phyloP scores from a whole-genome alignment of 2,888 invertebrate genomes.

The Polia nebulosa region DNA sequence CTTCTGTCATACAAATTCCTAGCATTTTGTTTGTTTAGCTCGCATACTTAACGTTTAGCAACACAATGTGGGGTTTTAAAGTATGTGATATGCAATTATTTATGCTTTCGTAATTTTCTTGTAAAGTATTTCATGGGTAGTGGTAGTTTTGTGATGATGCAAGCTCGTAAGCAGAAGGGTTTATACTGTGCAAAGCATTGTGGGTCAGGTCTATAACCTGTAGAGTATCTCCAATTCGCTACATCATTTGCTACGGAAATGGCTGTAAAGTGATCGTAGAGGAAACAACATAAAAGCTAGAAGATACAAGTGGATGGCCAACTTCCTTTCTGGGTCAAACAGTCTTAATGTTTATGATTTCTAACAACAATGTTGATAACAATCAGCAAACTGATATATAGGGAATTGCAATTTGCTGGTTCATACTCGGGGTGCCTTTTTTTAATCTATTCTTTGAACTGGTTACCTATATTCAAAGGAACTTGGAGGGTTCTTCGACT shows the following conservation, averaged over 20 bases:
- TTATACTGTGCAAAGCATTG: not conserved
- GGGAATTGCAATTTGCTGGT: not conserved
- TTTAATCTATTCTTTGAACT: not conserved
- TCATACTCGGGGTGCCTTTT: not conserved
- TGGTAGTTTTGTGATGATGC: conserved; percentile 5
- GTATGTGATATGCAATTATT: conserved; percentile 26
- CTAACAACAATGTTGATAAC: conserved; percentile 20
- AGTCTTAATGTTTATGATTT: conserved; percentile 3
- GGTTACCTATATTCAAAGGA: not conserved
- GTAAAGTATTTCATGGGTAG: not conserved
- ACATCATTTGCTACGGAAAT: conserved; percentile 45
- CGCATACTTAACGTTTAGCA: conserved; percentile 59
- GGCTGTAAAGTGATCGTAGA: conserved; percentile 38
- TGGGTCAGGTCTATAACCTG: conserved; percentile 15
- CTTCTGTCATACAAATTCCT: conserved; percentile 80
- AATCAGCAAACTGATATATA: not conserved
- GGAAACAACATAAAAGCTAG: conserved; percentile 32
- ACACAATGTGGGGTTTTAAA: conserved; percentile 29
- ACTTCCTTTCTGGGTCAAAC: conserved; percentile 38
- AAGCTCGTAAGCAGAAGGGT: conserved; percentile 18
- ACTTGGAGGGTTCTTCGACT: not conserved
- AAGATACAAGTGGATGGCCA: conserved; percentile 11
- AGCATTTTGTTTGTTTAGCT: conserved; percentile 70
- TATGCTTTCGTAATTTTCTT: conserved; percentile 20
- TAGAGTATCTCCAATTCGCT: conserved; percentile 1